A percentile compares a stretch with the other conserved stretches of the same genome.
phyloP scores from a whole-genome alignment of 2,113 vertebrate genomes.

The Acrocephalus kingi region DNA sequence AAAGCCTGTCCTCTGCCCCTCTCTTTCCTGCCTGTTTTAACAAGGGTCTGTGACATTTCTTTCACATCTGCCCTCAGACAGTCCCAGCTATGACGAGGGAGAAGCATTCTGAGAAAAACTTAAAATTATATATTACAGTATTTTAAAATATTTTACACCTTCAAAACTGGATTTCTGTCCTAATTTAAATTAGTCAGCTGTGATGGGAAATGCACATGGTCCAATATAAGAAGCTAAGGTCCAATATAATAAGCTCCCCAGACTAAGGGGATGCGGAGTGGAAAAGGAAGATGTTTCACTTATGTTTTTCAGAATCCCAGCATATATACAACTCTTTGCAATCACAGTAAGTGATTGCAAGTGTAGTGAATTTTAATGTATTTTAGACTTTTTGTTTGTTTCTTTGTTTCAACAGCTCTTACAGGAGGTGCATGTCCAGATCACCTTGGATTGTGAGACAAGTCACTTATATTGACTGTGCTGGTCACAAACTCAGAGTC shows the following conservation, averaged over 20 bases:
- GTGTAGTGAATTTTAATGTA: not conserved
- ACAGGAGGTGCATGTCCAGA: not conserved
- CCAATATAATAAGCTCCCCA: not conserved
- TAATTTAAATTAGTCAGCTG: not conserved
- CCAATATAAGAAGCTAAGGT: not conserved
- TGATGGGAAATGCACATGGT: not conserved
- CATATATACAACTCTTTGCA: not conserved
- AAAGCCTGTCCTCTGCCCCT: not conserved
- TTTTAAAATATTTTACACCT: not conserved
- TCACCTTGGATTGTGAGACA: not conserved
- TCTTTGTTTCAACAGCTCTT: not conserved
- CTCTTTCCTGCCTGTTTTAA: not conserved
- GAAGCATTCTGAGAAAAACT: not conserved
- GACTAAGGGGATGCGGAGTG: not conserved
- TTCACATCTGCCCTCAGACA: not conserved
- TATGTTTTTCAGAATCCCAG: not conserved
- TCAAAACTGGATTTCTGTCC: not conserved
- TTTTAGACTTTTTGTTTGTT: not conserved
- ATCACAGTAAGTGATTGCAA: not conserved
- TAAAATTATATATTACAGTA: not conserved
- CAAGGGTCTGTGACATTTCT: not conserved
- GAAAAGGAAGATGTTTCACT: not conserved
- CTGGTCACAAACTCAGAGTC: not conserved
- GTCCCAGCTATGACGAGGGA: not conserved
- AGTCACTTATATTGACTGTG: fast-evolving